These are phyloP conservation scores for Hoplodrina ambigua DNA, from an alignment of 2,888 invertebrate genomes.

Conservation along the genomic window DNA sequence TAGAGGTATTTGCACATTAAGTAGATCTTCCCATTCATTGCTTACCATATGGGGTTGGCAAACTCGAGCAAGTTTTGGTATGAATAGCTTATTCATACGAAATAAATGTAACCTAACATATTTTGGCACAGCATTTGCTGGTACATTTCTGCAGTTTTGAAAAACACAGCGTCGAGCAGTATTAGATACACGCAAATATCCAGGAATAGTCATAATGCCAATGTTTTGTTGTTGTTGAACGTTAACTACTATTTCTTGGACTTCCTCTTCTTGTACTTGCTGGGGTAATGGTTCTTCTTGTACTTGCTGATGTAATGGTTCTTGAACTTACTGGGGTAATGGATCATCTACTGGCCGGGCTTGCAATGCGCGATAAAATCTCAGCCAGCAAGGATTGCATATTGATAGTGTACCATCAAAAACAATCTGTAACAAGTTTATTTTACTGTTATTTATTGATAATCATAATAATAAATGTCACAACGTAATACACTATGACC, in stretches of 20 bases:
- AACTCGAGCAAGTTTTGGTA: constrained; percentile 21
- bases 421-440: constrained; percentile 15
- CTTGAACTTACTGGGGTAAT: constrained; percentile 12
- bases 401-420: constrained; percentile 17
- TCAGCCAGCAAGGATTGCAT: constrained; percentile 15
- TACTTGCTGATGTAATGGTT: constrained; percentile 12
- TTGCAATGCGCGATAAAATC: constrained; percentile 4
- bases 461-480: constrained; percentile 13
- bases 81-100: neutral
- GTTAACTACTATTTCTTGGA: constrained; percentile 12
- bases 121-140: neutral
- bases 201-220: constrained; percentile 17
- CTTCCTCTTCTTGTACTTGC: constrained; percentile 12
- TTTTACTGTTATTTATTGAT: constrained; percentile 17
- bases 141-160: neutral
- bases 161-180: neutral
- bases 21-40: constrained; percentile 12
- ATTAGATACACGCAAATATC: constrained; percentile 18
- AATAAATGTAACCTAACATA: neutral
- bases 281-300: constrained; percentile 13
- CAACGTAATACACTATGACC: constrained; percentile 12
- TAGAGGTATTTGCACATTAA: constrained; percentile 2
- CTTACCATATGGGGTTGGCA: constrained; percentile 22
- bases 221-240: constrained; percentile 17
- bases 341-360: constrained; percentile 6